These are phyloP conservation scores for Portunus trituberculatus DNA, from an alignment of 1,140 invertebrate species.

Conservation along the genomic window DNA sequence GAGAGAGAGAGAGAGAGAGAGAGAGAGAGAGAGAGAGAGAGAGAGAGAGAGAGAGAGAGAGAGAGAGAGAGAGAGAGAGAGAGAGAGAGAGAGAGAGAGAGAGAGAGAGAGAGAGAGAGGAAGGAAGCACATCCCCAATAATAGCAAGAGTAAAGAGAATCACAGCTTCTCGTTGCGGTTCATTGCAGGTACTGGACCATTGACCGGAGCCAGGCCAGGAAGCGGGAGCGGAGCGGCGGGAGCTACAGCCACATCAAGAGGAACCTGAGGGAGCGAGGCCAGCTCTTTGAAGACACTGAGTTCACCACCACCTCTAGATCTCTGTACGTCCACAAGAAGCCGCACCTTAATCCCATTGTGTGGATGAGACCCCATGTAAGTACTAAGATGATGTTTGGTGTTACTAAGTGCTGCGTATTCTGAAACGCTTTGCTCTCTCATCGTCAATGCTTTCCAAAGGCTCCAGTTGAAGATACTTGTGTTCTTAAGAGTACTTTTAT, in stretches of 20 bases:
- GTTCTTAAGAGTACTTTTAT: too few relatives aligned
- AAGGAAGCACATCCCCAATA: too few relatives aligned
- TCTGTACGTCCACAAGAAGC: slow-evolving; percentile 83
- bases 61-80: too few relatives aligned
- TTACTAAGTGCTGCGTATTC: too few relatives aligned
- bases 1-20: too few relatives aligned
- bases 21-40: too few relatives aligned
- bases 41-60: too few relatives aligned
- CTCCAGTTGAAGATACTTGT: too few relatives aligned
- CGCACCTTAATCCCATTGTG: slow-evolving; percentile 80
- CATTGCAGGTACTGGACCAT: slow-evolving; percentile 83
- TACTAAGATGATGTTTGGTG: slow-evolving; percentile 4
- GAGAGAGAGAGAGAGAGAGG: too few relatives aligned
- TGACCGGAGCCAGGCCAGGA: slow-evolving; percentile 81
- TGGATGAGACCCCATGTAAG: slow-evolving; percentile 83
- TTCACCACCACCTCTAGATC: slow-evolving; percentile 84
- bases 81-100: too few relatives aligned
- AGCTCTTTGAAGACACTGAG: slow-evolving; percentile 86
- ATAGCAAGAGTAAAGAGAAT: neutral
- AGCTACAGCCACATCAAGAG: slow-evolving; percentile 83
- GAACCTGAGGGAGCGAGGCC: slow-evolving; percentile 83
- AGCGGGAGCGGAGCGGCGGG: slow-evolving; percentile 80
- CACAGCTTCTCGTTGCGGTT: neutral
- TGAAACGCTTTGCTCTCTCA: too few relatives aligned
- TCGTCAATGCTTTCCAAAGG: too few relatives aligned